Base-by-base conservation (phyloP, 2,888 invertebrate species). In the Dione vanillae region DNA sequence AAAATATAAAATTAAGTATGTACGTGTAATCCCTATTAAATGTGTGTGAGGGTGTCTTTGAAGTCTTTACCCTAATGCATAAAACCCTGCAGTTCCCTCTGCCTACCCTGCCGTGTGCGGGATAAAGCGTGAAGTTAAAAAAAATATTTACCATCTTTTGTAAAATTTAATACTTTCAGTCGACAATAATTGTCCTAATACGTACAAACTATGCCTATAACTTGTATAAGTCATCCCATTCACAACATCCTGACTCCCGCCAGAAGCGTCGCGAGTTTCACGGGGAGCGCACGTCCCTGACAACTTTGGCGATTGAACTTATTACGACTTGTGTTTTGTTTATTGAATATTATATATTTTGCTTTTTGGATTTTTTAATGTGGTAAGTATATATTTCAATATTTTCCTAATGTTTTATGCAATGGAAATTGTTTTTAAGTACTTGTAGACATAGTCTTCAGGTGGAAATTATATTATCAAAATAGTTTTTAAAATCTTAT, bases 181-280 rank as follows among this genome's bases (percentile, higher is more conserved):
- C 27, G 27, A 2, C 27, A 27, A 27, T 27, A 27, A 27, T 27
- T 2, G 2, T 27, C 5, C 27, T 27, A n/a, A 5, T 27, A 27
- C 5, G 5, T 27, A 5, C 2, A 27, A 27, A 27, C 27, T 2
- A 3, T 27, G 27, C 27, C 27, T 27, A 5, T 49, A 8, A 7
- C 8, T 40, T 40, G 10, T 40, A 5, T n/a, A 54, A 37, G 37
- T 35, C 10, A 10, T 37, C 37, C 56, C 12, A 56, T 56, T 56
- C 56, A 19, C 16, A 16, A 40, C 11, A 47, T 35, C 62, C 37
- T 37, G 49, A 20, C 49, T 74, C 74, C 80, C 76, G 77, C 56
- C 89, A 90, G 82, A 90, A 82, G 84, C 74, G 80, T 82, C 83
- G 84, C 83, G 87, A 78, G 82, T 77, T 77, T 82, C 83, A 83